A percentile compares a stretch with the other conserved stretches of the same genome.
Evolutionary conservation across 2,113 vertebrate genomes (phyloP).

Genomic region (Mobula hypostoma): DNA sequence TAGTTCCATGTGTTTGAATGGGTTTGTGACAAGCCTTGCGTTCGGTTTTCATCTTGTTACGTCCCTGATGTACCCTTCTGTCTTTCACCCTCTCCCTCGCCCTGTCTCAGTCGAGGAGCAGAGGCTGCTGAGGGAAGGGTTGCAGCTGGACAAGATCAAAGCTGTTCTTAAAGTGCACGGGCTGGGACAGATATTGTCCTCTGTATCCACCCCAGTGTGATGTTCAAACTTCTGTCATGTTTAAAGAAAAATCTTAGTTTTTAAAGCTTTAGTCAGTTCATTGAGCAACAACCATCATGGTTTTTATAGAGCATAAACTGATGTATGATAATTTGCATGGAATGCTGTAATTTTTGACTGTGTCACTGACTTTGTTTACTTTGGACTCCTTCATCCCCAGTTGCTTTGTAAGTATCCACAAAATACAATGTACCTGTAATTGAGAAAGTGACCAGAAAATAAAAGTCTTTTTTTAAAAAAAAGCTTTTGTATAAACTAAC

Average conservation of each 20-base stretch:
- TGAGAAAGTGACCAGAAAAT: background rate
- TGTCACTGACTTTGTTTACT: background rate
- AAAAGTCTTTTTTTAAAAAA: background rate
- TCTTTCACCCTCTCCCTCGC: background rate
- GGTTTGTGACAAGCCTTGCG: background rate
- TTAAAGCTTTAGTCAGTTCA: background rate
- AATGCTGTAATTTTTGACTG: background rate
- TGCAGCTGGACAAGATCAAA: background rate
- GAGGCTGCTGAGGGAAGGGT: background rate
- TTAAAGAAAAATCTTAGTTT: background rate
- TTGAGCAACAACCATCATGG: background rate
- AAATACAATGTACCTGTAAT: conserved; percentile 21
- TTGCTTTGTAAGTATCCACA: conserved; percentile 20
- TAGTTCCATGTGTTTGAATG: background rate
- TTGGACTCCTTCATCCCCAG: background rate
- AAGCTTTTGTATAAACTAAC: background rate
- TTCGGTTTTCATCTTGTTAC: background rate
- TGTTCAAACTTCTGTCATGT: conserved; percentile 3
- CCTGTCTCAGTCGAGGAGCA: background rate
- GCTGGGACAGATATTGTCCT: background rate
- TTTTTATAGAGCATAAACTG: background rate
- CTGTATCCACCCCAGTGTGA: background rate
- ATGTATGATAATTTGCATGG: conserved; percentile 26
- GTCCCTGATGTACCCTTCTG: background rate
- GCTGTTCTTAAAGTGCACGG: background rate